phyloP scores from a whole-genome alignment of 2,113 vertebrate genomes.

The Solea senegalensis region DNA sequence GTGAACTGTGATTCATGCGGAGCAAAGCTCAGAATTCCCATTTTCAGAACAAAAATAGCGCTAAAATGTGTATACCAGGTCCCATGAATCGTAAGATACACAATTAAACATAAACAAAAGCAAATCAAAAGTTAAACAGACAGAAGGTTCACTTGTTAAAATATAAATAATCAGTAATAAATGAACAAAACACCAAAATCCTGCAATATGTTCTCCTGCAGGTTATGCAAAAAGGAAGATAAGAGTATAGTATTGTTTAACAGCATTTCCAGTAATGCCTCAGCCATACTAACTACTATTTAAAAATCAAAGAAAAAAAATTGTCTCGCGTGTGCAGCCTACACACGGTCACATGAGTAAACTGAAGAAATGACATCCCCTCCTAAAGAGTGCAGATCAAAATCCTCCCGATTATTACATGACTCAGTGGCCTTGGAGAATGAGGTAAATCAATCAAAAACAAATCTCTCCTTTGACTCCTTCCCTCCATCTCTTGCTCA shows the following conservation, averaged over 20 bases:
- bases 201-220: background rate
- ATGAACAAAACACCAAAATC: background rate
- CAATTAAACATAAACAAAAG: conserved; percentile 4
- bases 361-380: conserved; percentile 3
- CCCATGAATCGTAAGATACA: background rate
- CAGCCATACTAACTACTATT: background rate
- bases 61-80: background rate
- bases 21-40: background rate
- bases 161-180: conserved; percentile 8
- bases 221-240: background rate
- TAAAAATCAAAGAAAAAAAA: conserved; percentile 12
- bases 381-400: conserved; percentile 25
- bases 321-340: background rate
- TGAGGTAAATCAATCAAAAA: conserved; percentile 63
- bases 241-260: background rate
- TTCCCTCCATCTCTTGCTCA: background rate
- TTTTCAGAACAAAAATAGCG: background rate
- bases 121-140: background rate
- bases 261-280: background rate
- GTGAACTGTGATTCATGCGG: too few species aligned
- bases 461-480: conserved; percentile 22
- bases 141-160: background rate
- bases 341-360: conserved; percentile 6
- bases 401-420: conserved; percentile 49
- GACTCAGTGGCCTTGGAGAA: conserved; percentile 52